Percentiles rank a stretch among this genome's conserved stretches.
phyloP scores from a whole-genome alignment of 2,113 vertebrate species.

The Cervus canadensis region DNA sequence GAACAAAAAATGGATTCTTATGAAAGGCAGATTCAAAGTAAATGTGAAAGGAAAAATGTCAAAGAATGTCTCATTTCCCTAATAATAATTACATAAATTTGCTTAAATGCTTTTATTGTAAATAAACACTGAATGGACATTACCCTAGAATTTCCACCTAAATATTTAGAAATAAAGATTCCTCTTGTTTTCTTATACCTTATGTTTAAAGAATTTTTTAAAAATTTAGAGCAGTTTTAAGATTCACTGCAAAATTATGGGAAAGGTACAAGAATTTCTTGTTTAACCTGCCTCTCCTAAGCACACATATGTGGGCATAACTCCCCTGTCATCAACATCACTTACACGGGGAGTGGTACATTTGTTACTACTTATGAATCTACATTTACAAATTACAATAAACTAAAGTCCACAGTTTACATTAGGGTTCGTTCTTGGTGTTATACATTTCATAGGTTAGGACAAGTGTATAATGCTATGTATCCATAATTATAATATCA shows the following conservation, averaged over 20 bases:
- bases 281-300: neutral
- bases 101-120: neutral
- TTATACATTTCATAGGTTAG: neutral
- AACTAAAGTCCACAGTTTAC: neutral
- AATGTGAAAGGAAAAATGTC: neutral
- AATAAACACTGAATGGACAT: neutral
- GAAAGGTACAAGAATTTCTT: neutral
- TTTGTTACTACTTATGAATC: neutral
- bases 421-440: neutral
- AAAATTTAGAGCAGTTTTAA: neutral
- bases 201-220: neutral
- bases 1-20: neutral
- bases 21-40: neutral
- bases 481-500: neutral
- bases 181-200: neutral
- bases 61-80: neutral
- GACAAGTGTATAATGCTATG: neutral
- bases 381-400: neutral
- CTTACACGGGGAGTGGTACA: neutral
- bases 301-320: neutral
- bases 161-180: neutral
- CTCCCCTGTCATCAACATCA: neutral
- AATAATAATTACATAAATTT: neutral
- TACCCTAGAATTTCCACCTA: neutral
- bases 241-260: neutral